Evolutionary conservation across 37 sponge, comb jelly and placozoan genomes (phyloP), one percentile per base, ranked within the genome.

Genomic region (Spongilla lacustris): DNA sequence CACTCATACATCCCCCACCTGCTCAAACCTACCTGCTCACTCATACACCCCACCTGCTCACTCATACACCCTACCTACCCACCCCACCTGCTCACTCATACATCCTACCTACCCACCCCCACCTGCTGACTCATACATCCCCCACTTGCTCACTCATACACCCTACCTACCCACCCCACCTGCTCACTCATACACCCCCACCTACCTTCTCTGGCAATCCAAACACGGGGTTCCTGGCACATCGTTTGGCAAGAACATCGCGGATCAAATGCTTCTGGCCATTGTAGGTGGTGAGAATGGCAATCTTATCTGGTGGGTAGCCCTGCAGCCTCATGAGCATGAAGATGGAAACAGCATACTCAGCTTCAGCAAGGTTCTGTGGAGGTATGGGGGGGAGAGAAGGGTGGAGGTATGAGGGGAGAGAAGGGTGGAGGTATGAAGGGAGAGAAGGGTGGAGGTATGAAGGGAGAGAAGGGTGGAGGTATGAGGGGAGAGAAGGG

Each of bases 211-310:
- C 89, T 66, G 99, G 99, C 26, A 94, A 71, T 0, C 99, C 99
- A 91, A 99, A 97, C 25, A 93, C 93, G 19, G 99, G 97, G 76
- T 99, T 99, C 17, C 83, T 80, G 13, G 94, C 97, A 94, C 99
- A 99, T 17, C 99, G 68, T 91, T 91, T 88, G 71, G 90, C 72
- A 32, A 99, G 91, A 4, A 99, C 96, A 80, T 99, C 99, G 70
- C 99, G 66, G 41, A 99, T 97, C 33, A 99, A 88, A 82, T 99
- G 99, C 78, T 99, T 99, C 93, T 99, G 99, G 19, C 99, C 99
- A 89, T 99, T 99, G 88, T 99, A 99, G 38, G 99, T 99, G 68
- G 97, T 99, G 73, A 99, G 93, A n/a, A 99, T 99, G 48, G 99
- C 88, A 13, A 99, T 97, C 88, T 95, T 92, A 41, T 97, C 94